These are phyloP conservation scores for Tenthredo notha DNA, from an alignment of 2,888 invertebrate species.

Conservation along the genomic window DNA sequence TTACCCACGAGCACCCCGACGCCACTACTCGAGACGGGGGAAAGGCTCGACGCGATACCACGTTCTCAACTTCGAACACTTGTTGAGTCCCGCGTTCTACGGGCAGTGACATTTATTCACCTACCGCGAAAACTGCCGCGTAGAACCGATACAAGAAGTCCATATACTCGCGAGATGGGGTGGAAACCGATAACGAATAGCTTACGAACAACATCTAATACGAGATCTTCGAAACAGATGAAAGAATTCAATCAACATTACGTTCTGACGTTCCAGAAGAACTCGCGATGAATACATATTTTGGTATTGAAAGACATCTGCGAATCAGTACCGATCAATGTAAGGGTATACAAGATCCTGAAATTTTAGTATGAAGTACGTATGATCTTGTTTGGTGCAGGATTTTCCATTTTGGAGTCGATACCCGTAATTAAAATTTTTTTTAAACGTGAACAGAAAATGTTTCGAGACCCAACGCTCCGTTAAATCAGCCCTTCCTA, in stretches of 20 bases:
- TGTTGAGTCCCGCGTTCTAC: constrained; percentile 68
- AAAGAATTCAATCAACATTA: neutral
- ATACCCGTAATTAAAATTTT: constrained; percentile 21
- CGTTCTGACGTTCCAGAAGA: neutral
- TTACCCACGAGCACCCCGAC: constrained; percentile 40
- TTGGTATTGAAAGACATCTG: neutral
- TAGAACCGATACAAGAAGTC: neutral
- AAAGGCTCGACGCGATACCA: constrained; percentile 25
- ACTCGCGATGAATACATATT: neutral
- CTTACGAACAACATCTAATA: neutral
- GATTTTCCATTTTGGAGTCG: neutral
- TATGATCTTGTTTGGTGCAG: neutral
- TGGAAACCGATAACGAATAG: neutral
- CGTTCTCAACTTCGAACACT: constrained; percentile 65
- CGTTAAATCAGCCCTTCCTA: constrained; percentile 48
- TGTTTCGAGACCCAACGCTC: constrained; percentile 10
- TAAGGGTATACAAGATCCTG: neutral
- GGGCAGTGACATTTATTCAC: constrained; percentile 15
- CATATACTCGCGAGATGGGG: neutral
- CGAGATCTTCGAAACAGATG: neutral
- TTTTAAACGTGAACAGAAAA: constrained; percentile 41
- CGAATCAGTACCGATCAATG: no score
- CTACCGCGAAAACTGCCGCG: neutral
- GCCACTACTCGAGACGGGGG: constrained; percentile 25
- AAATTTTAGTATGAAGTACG: neutral